Conservation (phyloP, 1,140 invertebrate species). For the Dendroctonus valens region DNA sequence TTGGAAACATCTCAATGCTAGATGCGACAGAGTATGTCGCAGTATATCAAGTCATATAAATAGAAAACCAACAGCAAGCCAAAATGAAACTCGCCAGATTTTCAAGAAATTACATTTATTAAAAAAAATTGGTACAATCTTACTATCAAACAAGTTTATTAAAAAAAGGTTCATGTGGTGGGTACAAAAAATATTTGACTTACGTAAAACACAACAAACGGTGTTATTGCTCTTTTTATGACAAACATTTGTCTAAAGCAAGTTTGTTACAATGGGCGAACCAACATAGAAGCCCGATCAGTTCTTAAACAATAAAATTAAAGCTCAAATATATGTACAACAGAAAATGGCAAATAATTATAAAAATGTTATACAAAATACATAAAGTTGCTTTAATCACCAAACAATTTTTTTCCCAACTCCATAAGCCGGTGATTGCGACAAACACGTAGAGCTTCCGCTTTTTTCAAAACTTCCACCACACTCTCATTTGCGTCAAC, state of each 20-base stretch:
- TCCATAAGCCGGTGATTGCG: conserved; percentile 86
- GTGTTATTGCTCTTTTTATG: neutral
- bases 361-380: conserved; percentile 9
- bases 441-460: conserved; percentile 77
- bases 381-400: conserved; percentile 60
- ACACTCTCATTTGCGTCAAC: conserved; percentile 77
- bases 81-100: neutral
- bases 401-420: conserved; percentile 79
- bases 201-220: neutral
- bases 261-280: neutral
- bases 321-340: neutral
- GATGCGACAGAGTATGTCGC: neutral
- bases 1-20: neutral
- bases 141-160: neutral
- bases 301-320: neutral
- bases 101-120: neutral
- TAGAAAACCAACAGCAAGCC: neutral
- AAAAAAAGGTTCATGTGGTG: neutral
- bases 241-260: neutral
- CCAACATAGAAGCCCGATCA: neutral
- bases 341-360: conserved; percentile 4
- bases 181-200: conserved; percentile 1
- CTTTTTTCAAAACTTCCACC: conserved; percentile 75
- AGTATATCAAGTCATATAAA: neutral
- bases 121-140: neutral